Percentiles rank a stretch among this genome's conserved stretches.
These are phyloP conservation scores for Lycorma delicatula DNA, from an alignment of 1,140 invertebrate genomes.

Conservation along the genomic window DNA sequence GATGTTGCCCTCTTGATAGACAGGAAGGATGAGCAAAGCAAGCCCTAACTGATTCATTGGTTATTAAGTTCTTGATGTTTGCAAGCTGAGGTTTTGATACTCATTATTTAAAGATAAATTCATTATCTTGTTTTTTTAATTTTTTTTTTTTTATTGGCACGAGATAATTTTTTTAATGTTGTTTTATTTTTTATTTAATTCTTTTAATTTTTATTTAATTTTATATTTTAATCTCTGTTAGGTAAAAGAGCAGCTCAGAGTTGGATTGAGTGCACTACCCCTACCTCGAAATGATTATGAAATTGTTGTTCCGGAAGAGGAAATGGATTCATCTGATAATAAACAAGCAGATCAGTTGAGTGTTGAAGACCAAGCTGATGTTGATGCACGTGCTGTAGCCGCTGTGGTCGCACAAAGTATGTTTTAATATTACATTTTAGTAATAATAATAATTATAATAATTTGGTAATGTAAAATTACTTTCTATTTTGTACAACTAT, in stretches of 20 bases:
- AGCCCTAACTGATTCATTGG: too few relatives aligned
- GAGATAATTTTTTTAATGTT: neutral
- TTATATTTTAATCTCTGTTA: constrained; percentile 25
- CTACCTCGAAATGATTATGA: constrained; percentile 95
- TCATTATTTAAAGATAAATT: too few relatives aligned
- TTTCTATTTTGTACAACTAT: too few relatives aligned
- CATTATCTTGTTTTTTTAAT: neutral
- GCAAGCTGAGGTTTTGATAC: too few relatives aligned
- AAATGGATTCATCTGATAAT: constrained; percentile 41
- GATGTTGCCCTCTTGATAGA: too few relatives aligned
- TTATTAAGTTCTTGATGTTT: too few relatives aligned
- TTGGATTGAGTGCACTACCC: constrained; percentile 71
- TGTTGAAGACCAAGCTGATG: constrained; percentile 81
- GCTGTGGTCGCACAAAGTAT: constrained; percentile 53
- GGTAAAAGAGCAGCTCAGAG: constrained; percentile 62
- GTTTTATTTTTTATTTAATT: too few relatives aligned
- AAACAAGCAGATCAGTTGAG: constrained; percentile 37
- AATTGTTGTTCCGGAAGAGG: constrained; percentile 85
- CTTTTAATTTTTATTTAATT: too few relatives aligned
- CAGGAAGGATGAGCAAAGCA: too few relatives aligned
- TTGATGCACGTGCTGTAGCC: constrained; percentile 60
- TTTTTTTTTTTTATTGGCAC: neutral
- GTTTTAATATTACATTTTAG: constrained; percentile 17
- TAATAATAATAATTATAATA: constrained; percentile 1
- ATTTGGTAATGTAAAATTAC: constrained; percentile 8